These are phyloP conservation scores for Zeugodacus cucurbitae DNA, from an alignment of 1,140 invertebrate species.

Conservation along the genomic window DNA sequence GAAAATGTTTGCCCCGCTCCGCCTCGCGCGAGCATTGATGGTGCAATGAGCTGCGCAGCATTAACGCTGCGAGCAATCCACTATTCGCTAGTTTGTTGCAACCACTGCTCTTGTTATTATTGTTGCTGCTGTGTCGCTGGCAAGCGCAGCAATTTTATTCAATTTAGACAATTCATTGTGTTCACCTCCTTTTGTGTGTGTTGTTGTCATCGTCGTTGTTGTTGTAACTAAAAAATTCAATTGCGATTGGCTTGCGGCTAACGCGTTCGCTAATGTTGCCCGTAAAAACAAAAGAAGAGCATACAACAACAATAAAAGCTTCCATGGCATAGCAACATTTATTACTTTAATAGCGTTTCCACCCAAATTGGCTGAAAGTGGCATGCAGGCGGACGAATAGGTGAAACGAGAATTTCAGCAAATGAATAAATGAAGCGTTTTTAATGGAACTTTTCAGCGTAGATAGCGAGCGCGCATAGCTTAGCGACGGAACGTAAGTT, in stretches of 20 bases:
- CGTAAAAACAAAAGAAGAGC: neutral
- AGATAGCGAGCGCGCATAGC: neutral
- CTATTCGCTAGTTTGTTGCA: neutral
- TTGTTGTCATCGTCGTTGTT: neutral
- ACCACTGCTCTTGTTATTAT: neutral
- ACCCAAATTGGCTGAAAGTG: neutral
- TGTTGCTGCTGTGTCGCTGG: neutral
- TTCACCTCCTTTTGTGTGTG: neutral
- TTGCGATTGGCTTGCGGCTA: constrained; percentile 27
- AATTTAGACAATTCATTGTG: constrained; percentile 20
- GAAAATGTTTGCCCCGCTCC: neutral
- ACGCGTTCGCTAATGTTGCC: neutral
- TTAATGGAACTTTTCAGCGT: constrained; percentile 23
- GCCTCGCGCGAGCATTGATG: no score
- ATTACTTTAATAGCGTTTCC: constrained; percentile 26
- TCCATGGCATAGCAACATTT: neutral
- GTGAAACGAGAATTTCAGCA: neutral
- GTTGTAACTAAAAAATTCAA: constrained; percentile 7
- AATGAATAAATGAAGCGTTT: constrained; percentile 38
- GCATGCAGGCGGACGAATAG: neutral
- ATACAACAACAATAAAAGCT: neutral
- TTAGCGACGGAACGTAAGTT: neutral
- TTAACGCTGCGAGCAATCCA: neutral
- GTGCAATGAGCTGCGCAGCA: neutral
- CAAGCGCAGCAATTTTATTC: neutral